Evolutionary conservation across 2,888 invertebrate species (phyloP).

Genomic region (Eupithecia abbreviata): DNA sequence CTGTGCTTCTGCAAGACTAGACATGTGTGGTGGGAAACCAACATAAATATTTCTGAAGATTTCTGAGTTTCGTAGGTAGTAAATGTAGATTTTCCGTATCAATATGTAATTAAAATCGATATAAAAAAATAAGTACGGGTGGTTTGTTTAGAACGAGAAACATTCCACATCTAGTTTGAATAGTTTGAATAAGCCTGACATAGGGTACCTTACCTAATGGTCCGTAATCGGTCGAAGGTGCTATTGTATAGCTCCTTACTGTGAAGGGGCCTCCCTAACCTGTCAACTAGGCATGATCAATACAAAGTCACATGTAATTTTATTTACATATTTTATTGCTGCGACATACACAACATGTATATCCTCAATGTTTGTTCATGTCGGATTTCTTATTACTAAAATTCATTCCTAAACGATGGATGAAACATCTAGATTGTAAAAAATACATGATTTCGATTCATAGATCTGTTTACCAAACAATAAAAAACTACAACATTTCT

Average conservation of each 20-base stretch:
- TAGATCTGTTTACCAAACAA: conserved; percentile 71
- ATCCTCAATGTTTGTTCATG: conserved; percentile 81
- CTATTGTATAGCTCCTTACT: not conserved
- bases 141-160: no score
- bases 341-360: conserved; percentile 78
- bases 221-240: not conserved
- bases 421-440: conserved; percentile 77
- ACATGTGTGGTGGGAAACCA: no score
- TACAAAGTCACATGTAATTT: conserved; percentile 75
- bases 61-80: no score
- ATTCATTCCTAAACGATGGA: conserved; percentile 78
- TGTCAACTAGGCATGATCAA: conserved; percentile 49
- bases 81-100: no score
- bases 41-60: no score
- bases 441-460: conserved; percentile 81
- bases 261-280: not conserved
- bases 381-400: conserved; percentile 76
- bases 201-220: not conserved
- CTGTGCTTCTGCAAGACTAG: not conserved
- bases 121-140: no score
- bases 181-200: not conserved
- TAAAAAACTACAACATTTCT: conserved; percentile 79
- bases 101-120: no score
- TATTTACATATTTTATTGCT: conserved; percentile 82
- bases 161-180: no score